phyloP scores from a whole-genome alignment of 2,113 vertebrate species.

The Catharus bicknelli region DNA sequence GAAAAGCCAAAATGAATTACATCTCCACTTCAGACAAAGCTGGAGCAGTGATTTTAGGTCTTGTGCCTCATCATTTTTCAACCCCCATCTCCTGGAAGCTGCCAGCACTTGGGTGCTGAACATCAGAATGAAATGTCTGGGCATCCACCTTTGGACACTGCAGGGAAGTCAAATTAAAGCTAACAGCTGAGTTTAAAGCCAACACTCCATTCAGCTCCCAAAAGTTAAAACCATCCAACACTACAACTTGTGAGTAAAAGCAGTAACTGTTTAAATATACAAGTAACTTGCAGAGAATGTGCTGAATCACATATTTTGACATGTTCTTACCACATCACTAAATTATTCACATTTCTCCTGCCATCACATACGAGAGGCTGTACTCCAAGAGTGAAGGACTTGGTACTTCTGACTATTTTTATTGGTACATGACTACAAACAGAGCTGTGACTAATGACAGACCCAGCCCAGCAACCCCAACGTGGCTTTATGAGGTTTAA shows the following conservation, averaged over 20 bases:
- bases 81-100: neutral
- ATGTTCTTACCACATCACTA: neutral
- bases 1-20: constrained; percentile 29
- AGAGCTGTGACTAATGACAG: neutral
- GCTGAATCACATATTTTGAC: neutral
- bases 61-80: neutral
- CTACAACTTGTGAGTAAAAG: neutral
- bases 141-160: neutral
- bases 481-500: neutral
- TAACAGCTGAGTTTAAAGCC: neutral
- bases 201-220: neutral
- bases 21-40: neutral
- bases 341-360: neutral
- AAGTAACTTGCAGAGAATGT: neutral
- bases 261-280: neutral
- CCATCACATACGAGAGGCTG: neutral
- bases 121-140: neutral
- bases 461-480: neutral
- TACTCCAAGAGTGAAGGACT: neutral
- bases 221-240: neutral
- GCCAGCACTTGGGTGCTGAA: neutral
- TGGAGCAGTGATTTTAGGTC: constrained; percentile 22
- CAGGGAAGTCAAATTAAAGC: rapidly evolving
- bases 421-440: neutral
- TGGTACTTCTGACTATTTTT: neutral